A percentile compares a stretch with the other conserved stretches of the same genome.
Conservation (phyloP, 2,888 invertebrate genomes). For the Exephanes ischioxanthus region DNA sequence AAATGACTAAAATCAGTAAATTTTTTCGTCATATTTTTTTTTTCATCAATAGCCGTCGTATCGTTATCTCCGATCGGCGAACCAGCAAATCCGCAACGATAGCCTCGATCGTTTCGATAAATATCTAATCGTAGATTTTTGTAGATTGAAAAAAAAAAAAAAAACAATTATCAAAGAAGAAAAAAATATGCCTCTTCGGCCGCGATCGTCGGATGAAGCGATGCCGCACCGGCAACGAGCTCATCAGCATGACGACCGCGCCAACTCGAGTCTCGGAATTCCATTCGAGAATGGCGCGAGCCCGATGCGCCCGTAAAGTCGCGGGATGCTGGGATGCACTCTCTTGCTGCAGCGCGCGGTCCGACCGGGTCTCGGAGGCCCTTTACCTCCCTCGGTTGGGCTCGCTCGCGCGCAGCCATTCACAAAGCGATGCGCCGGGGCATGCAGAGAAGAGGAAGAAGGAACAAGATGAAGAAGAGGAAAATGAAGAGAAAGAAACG, state of each 20-base stretch:
- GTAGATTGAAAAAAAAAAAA: neutral
- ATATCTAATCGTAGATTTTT: neutral
- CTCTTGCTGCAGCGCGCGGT: constrained; percentile 21
- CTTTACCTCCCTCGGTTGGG: constrained; percentile 38
- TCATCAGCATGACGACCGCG: constrained; percentile 7
- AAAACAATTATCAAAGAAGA: neutral
- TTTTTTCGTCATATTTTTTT: too few relatives aligned
- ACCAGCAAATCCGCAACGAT: neutral
- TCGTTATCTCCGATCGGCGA: neutral
- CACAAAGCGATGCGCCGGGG: constrained; percentile 53
- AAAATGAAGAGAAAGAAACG: constrained; percentile 26
- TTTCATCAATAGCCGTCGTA: too few relatives aligned
- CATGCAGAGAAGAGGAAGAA: constrained; percentile 24
- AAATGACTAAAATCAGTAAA: neutral
- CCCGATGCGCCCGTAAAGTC: constrained; percentile 33
- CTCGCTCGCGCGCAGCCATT: constrained; percentile 46
- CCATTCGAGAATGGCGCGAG: constrained; percentile 44
- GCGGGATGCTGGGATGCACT: constrained; percentile 14
- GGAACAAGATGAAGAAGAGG: constrained; percentile 30
- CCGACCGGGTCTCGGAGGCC: constrained; percentile 17
- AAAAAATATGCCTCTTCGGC: neutral
- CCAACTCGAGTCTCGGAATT: constrained; percentile 47
- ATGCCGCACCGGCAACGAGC: neutral
- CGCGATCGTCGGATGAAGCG: neutral
- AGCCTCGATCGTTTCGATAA: neutral